Base-by-base conservation (phyloP, 2,113 vertebrate genomes). In the Myodes glareolus region DNA sequence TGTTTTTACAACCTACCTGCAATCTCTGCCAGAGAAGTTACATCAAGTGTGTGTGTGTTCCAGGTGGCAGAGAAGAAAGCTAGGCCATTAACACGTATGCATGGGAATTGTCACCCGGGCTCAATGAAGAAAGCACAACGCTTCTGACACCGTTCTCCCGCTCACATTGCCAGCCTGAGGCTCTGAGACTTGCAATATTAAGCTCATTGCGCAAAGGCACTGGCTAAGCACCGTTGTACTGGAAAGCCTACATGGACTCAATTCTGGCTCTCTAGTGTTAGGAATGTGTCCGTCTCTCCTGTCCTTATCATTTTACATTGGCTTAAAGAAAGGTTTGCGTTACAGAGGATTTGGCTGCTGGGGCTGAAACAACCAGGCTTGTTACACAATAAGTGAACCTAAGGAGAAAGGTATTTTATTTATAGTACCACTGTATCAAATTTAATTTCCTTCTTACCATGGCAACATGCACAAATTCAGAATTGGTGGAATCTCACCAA, bases 361-460 rank as follows among this genome's bases (percentile, higher is more conserved):
- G 19, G 70, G 13, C 70, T n/a, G 76, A 68, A 65, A 76, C 72
- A 11, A 21, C 39, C 3, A 33, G 84, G 90, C 88, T 95, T 81
- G 63, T 90, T 92, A 77, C 88, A 96, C 90, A 88, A 88, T 65
- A 23, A 90, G 75, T 47, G 96, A 97, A 96, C 91, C 94, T 94
- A 92, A 86, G 50, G 61, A 92, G 96, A 82, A 85, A 97, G 94
- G 94, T 97, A 55, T 90, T 95, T 96, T 97, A 97, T 97, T 96
- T 97, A 97, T 96, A 97, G 97, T 52, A 73, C 58, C 67, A 76
- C 94, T 96, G 88, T 93, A 86, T 89, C 97, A 78, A 96, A 89
- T 93, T 88, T 95, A 95, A 96, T 96, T 95, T 95, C 94, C 94
- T 97, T 87, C 95, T 96, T 95, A 81, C 96, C 97, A 98, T 97